Evolutionary conservation across 2,797 vertebrate species (phyloP).

Genomic region (Pangasius larnaudii): DNA sequence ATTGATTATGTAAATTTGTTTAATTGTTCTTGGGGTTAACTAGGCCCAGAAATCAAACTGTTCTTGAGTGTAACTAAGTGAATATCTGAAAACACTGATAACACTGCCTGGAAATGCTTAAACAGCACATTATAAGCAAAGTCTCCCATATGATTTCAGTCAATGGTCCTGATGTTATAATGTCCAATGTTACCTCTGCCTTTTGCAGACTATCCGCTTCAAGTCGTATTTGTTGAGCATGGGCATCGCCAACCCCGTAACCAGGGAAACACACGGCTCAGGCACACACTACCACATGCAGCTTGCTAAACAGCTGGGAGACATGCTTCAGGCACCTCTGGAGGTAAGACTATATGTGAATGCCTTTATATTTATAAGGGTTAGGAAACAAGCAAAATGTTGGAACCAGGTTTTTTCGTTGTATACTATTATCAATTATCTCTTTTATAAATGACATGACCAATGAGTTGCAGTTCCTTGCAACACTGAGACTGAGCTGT

Average conservation of each 20-base stretch:
- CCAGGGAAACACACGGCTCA: slow-evolving; percentile 92
- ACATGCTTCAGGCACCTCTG: slow-evolving; percentile 89
- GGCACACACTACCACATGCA: slow-evolving; percentile 97
- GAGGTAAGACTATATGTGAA: slow-evolving; percentile 77
- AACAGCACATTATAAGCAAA: not conserved
- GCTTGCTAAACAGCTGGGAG: slow-evolving; percentile 91
- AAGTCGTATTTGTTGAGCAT: slow-evolving; percentile 98
- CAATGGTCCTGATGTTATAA: not conserved
- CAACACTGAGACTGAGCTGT: not conserved
- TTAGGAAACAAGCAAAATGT: not conserved
- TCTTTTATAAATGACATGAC: not conserved
- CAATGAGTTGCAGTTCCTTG: not conserved
- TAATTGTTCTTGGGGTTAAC: not conserved
- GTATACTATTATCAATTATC: not conserved
- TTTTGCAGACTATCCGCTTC: slow-evolving; percentile 88
- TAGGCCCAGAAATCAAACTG: not conserved
- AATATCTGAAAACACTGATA: not conserved
- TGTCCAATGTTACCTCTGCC: slow-evolving; percentile 23
- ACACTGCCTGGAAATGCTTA: not conserved
- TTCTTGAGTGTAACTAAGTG: not conserved
- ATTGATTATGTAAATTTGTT: not conserved
- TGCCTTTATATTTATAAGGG: not conserved
- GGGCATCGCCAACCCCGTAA: slow-evolving; percentile 97
- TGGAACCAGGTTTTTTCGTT: not conserved
- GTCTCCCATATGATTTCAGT: not conserved